These are phyloP conservation scores for Xerus rutilus DNA, from an alignment of 2,797 vertebrate genomes.

Conservation along the genomic window DNA sequence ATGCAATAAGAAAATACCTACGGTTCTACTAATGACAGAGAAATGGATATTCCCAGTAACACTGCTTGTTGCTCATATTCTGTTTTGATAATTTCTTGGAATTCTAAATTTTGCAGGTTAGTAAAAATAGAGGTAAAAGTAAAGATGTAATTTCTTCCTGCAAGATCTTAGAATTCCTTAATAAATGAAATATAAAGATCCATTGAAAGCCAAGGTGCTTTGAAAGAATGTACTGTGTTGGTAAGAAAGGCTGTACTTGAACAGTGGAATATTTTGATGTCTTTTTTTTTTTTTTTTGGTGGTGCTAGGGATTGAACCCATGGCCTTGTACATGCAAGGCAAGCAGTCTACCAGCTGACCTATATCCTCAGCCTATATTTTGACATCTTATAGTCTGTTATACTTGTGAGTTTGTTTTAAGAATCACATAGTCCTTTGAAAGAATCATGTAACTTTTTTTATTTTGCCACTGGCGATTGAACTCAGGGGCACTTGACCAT, in stretches of 20 bases:
- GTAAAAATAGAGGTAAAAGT: neutral
- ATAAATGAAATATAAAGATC: neutral
- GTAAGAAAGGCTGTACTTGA: neutral
- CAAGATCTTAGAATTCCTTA: neutral
- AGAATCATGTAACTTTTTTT: neutral
- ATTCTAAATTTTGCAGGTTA: neutral
- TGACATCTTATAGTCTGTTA: rapidly evolving
- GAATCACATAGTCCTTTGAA: neutral
- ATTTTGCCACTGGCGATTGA: too few relatives aligned
- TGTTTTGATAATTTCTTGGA: neutral
- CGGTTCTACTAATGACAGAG: neutral
- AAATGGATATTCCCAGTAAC: neutral
- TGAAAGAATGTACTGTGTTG: neutral
- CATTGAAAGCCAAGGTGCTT: neutral
- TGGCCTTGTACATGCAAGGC: too few relatives aligned
- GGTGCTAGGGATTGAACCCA: too few relatives aligned
- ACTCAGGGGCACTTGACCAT: too few relatives aligned
- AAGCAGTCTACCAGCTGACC: too few relatives aligned
- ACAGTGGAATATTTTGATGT: neutral
- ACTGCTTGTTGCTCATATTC: neutral
- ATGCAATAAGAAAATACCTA: neutral
- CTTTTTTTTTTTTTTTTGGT: too few relatives aligned
- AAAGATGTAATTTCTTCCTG: neutral
- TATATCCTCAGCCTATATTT: neutral
- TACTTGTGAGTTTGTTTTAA: neutral